Conservation (phyloP, 2,888 invertebrate genomes). For the Saturnia pavonia region DNA sequence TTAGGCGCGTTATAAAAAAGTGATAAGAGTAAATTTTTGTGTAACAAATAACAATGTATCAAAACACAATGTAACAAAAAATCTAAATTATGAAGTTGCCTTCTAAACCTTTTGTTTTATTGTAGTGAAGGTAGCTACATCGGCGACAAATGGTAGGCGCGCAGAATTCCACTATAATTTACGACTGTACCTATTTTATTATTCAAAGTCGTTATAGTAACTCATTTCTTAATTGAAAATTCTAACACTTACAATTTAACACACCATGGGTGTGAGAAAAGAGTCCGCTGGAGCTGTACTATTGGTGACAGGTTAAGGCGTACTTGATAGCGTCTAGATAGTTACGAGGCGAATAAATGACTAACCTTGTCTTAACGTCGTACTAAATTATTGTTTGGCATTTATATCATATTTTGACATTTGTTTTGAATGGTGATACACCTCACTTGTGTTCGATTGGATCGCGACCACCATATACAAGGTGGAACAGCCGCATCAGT, state of each 20-base stretch:
- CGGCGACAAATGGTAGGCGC: conserved; percentile 32
- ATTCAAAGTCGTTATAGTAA: conserved; percentile 16
- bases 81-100: too few relatives aligned
- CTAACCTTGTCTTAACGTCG: background rate
- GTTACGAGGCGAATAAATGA: background rate
- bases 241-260: conserved; percentile 14
- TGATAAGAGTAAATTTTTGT: too few relatives aligned
- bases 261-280: background rate
- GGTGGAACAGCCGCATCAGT: too few relatives aligned
- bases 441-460: too few relatives aligned
- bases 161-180: conserved; percentile 35
- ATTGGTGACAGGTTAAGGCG: background rate
- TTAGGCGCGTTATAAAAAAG: too few relatives aligned
- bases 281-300: background rate
- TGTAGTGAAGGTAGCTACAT: too few relatives aligned
- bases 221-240: conserved; percentile 19
- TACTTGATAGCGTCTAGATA: background rate
- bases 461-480: too few relatives aligned
- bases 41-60: too few relatives aligned
- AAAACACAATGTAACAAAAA: too few relatives aligned
- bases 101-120: too few relatives aligned
- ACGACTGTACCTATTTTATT: conserved; percentile 26
- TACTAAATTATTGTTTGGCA: background rate
- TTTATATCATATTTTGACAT: background rate
- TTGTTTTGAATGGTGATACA: too few relatives aligned